Evolutionary conservation across 1,140 invertebrate genomes (phyloP), one percentile per base, ranked within the genome.

Genomic region (Thereuonema tuberculata): DNA sequence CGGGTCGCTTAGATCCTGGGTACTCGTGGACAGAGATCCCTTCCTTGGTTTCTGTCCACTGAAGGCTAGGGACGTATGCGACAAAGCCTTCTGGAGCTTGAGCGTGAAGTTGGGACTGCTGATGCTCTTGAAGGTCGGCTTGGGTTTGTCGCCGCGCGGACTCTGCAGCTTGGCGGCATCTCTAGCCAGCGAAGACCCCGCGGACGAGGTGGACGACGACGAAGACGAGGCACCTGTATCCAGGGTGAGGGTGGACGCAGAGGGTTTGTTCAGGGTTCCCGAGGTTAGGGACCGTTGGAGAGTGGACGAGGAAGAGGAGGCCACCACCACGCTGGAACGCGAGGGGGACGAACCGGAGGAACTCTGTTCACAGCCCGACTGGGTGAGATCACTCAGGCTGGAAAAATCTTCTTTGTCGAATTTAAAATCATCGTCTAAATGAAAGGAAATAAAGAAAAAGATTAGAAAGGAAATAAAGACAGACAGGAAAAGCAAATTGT

Each of bases 31-130:
- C 14, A 60, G 50, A n/a, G 24, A 21, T 5, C 17, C 12, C 31
- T 60, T 60, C 9, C 49, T 2, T 3, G 59, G 48, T 27, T 43
- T 54, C 20, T 28, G 53, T 2, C 50, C 26, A 2, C 46, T 20
- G 3, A 60, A 46, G 20, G 23, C 46, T 12, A 60, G 29, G 2
- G 59, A 60, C 24, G 59, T 60, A 23, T 60, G 59, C 9, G 49
- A 54, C 28, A 60, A 25, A 2, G 59, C 59, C 26, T 55, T 60
- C 46, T 60, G 59, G 14, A 60, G 26, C 29, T 60, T 60, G 2
- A 60, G 37, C 15, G 59, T 60, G 23, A 60, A 60, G 31, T 55
- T 60, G 21, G 59, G 59, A 47, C 59, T 60, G 29, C 59, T 55
- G 26, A 60, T 21, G 50, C 59, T 60, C 27, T 60, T 60, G 50